Evolutionary conservation across 2,888 invertebrate genomes (phyloP), one percentile per base, ranked within the genome.

Genomic region (Drosophila kambysellisi): DNA sequence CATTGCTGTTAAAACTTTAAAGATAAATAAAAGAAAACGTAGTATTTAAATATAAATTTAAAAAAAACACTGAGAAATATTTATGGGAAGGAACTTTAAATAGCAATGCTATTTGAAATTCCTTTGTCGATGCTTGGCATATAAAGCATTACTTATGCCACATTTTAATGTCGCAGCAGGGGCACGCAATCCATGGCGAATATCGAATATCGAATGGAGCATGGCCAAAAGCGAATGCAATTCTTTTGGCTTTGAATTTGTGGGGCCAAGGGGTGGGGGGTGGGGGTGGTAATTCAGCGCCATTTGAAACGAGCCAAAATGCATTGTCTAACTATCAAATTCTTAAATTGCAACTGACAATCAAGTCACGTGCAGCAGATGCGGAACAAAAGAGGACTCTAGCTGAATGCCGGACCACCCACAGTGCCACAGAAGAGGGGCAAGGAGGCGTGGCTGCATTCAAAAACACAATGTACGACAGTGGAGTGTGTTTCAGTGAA

Each of bases 301-400:
- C 64, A 67, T 66, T 65, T 52, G 70, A 71, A 88, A 61, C 83
- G 78, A 70, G 71, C 74, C 77, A 88, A 89, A 89, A 88, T 89
- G 88, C 89, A 88, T 86, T 88, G 90, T 88, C 89, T 86, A 88
- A 80, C 88, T 88, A 88, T 90, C 90, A 88, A 88, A 90, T 90
- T 83, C 84, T 83, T 82, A 90, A 88, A 88, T 90, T 88, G 90
- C 90, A 88, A 88, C 90, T 86, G 88, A 90, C 88, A 88, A 88
- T 88, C 87, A 88, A 88, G 87, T 88, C 87, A 88, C 87, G 87
- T 88, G 79, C 88, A 57, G 63, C 53, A 60, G 48, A 60, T 12
- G 20, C 46, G 51, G 74, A 33, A 73, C 58, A 73, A 67, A 67
- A 64, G 51, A 17, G 35, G 39, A 39, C 46, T 37, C 48, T 25